Evolutionary conservation across 2,113 vertebrate species (phyloP).

Genomic region (Camelus bactrianus): DNA sequence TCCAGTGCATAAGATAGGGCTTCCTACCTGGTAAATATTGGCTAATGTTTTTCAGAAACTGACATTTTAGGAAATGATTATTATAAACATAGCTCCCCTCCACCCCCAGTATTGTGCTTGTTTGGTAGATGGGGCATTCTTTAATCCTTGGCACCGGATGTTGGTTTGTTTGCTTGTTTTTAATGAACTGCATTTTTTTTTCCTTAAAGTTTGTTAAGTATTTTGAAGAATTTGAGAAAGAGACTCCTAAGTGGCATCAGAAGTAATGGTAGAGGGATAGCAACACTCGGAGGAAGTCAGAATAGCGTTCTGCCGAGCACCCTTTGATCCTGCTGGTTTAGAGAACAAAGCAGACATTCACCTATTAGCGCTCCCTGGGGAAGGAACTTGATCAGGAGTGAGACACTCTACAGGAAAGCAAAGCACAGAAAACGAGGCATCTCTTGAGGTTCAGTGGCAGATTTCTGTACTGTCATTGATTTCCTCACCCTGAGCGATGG

Average conservation of each 20-base stretch:
- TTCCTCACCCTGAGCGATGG: conserved; percentile 43
- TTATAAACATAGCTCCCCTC: not conserved
- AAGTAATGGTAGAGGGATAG: not conserved
- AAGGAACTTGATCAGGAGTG: conserved; percentile 57
- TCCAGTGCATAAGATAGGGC: not conserved
- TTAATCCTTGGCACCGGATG: not conserved
- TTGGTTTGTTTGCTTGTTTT: not conserved
- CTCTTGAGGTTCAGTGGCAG: conserved; percentile 34
- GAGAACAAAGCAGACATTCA: conserved; percentile 63
- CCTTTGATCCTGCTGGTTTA: conserved; percentile 71
- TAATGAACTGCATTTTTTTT: not conserved
- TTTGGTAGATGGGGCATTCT: not conserved
- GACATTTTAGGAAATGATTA: not conserved
- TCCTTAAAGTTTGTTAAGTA: conserved; percentile 48
- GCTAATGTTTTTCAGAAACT: not conserved
- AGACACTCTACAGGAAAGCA: conserved; percentile 25
- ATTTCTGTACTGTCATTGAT: conserved; percentile 59
- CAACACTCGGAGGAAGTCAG: conserved; percentile 17
- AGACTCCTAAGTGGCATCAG: not conserved
- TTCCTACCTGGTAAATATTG: not conserved
- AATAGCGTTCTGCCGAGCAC: conserved; percentile 12
- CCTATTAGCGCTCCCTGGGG: conserved; percentile 61
- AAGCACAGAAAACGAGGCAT: conserved; percentile 26
- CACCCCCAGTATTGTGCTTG: not conserved
- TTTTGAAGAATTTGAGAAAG: conserved; percentile 48